Conservation (phyloP, 2,113 vertebrate species). For the Nansenia antarctica region DNA sequence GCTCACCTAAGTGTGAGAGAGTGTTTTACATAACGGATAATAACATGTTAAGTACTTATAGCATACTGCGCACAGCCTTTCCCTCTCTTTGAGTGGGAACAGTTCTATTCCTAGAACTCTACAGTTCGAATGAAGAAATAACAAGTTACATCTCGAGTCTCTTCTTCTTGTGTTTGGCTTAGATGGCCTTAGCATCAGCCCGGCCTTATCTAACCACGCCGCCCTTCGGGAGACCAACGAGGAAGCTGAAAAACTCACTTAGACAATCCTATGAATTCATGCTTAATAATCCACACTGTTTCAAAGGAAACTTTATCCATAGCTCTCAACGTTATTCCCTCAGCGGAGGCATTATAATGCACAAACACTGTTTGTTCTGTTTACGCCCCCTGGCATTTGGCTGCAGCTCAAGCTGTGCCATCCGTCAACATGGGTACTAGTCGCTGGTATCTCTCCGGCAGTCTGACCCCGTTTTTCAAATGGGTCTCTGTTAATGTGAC, state of each 20-base stretch:
- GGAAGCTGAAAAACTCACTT: background rate
- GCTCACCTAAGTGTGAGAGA: background rate
- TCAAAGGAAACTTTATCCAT: background rate
- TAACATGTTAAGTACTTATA: background rate
- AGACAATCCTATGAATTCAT: background rate
- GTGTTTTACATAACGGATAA: constrained; percentile 1
- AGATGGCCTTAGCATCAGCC: background rate
- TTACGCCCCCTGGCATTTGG: constrained; percentile 29
- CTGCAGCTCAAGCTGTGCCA: constrained; percentile 36
- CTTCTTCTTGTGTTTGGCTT: background rate
- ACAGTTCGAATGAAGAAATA: constrained; percentile 4
- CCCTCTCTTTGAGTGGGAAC: background rate
- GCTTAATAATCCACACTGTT: background rate
- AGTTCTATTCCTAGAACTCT: constrained; percentile 16
- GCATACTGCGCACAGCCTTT: background rate
- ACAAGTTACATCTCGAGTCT: background rate
- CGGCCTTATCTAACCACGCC: background rate
- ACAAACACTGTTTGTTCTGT: constrained; percentile 15
- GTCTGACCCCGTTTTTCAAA: constrained; percentile 48
- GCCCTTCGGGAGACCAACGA: background rate
- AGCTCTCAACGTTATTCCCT: background rate
- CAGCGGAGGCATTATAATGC: background rate
- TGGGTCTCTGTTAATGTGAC: constrained; percentile 25
- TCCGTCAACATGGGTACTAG: constrained; percentile 46
- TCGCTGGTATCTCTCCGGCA: constrained; percentile 33